Evolutionary conservation across 2,113 vertebrate species (phyloP), one percentile per base, ranked within the genome.

Genomic region (cat (Felis catus)): DNA sequence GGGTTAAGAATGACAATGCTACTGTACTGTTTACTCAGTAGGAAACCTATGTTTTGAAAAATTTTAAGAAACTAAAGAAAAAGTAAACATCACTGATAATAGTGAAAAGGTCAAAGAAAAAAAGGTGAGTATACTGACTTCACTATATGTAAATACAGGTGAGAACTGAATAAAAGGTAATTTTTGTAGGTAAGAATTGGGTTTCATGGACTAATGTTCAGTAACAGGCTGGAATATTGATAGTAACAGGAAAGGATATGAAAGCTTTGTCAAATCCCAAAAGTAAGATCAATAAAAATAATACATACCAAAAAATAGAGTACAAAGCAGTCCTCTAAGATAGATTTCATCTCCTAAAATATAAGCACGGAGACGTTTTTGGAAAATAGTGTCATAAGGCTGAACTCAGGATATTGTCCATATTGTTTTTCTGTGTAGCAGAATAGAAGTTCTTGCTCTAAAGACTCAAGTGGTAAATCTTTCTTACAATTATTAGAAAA

Each of bases 181-280:
- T 36, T 11, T 41, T 36, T 55, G 0, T 9, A 80, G 31, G 18
- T 1, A 81, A 80, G 41, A 89, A 66, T 68, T 87, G 58, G 4
- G 7, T 89, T 96, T 89, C 53, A 63, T 45, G 45, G 25, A 41
- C 61, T 55, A 29, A 29, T 51, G 3, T 65, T 63, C 78, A 65
- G 29, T 61, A n/a, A 27, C 27, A 84, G 33, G 41, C 12, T 39
- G 51, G 91, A 92, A 85, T 96, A 78, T 14, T 68, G 39, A 70
- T 51, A 65, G 33, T 79, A 82, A 89, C 31, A 65, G 81, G 66
- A 93, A 93, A 82, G 95, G 66, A 29, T 84, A n/a, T 2, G 21
- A 92, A 82, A 71, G 7, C 39, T 95, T 55, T 94, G 48, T 95
- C 53, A 83, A 82, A 83, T 16, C 27, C 71, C 79, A 79, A 97